Base-by-base conservation (phyloP, 2,888 invertebrate genomes). In the Sphinx pinastri region DNA sequence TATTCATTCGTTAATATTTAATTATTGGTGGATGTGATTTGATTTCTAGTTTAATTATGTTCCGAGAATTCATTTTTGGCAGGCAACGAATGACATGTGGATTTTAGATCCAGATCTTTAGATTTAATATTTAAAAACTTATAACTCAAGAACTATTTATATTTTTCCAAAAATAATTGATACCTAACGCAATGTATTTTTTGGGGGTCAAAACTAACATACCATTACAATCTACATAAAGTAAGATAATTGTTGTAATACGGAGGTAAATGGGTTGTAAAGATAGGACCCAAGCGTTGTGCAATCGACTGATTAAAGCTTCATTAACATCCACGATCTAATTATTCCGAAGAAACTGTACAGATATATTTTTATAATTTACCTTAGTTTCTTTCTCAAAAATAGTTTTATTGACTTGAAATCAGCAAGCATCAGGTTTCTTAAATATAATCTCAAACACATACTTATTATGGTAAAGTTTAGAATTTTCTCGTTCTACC, bases 1-100 rank as follows among this genome's bases (percentile, higher is more conserved):
- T 66, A 68, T 58, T 31, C 10, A 52, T 66, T 68, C 60, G n/a
- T 16, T 31, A 63, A 54, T 19, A 55, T 63, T 25, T 49, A 31
- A 31, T 31, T 31, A 14, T 4, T 14, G 3, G 1, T 14, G 49
- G 19, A 12, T 19, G 49, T 19, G 49, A 49, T 63, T 49, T 47
- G 7, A 63, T 63, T 57, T 25, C 12, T 19, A 19, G 10, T 55
- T 55, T 55, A 4, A 11, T 55, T 55, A 55, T 10, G 10, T 16
- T 55, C 2, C 2, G 19, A 8, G n/a, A 11, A 54, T 54, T 54
- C 16, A 16, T 54, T 8, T 12, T 55, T 2, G 19, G 2, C 16
- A 10, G 19, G 38, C 38, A 55, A 55, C 16, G 19, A 55, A 55
- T 55, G 1, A 11, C 2, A 58, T 31, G 13, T 57, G 8, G 38